Evolutionary conservation across 1,140 invertebrate genomes (phyloP), one percentile per base, ranked within the genome.

Genomic region (Zaprionus kolodkinae): DNA sequence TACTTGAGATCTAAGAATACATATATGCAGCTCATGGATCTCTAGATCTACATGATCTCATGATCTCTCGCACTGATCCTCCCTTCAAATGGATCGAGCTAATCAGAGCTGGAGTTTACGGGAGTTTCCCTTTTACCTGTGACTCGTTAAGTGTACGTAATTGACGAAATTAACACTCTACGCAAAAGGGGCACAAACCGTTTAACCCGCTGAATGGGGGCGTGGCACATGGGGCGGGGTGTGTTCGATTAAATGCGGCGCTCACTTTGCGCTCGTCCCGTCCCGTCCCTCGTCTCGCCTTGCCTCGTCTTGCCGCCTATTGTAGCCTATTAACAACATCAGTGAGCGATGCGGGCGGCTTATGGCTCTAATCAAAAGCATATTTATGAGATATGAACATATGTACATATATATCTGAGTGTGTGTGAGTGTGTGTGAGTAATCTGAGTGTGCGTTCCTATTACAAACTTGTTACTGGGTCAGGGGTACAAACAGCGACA

Each of bases 321-420:
- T 88, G 80, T 81, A 75, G 84, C 81, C 85, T 84, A 88, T 88
- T 88, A 88, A 88, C 68, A 77, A 76, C 88, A 80, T 84, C 84
- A 83, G 74, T 9, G 74, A 67, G 48, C 40, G 68, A 88, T 89
- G 85, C 84, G 84, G 85, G 84, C 84, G 79, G 78, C 83, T 75
- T 65, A 63, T 69, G 83, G 67, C 68, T 72, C 84, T 84, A 88
- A 88, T 87, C 84, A 88, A 80, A 87, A 84, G 57, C 78, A 76
- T 88, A 89, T 88, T 88, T 88, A 88, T 72, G 84, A 77, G 71
- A 88, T 75, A 71, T 69, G 65, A 76, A 60, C 68, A 65, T 13
- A n/a, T n/a, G n/a, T n/a, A 59, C 21, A 63, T 13, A 67, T 43
- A 52, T 6, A 45, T n/a, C 33, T 25, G 36, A 17, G 35, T 21